Evolutionary conservation across 2,888 invertebrate species (phyloP).

Genomic region (Digitonthophagus gazella): DNA sequence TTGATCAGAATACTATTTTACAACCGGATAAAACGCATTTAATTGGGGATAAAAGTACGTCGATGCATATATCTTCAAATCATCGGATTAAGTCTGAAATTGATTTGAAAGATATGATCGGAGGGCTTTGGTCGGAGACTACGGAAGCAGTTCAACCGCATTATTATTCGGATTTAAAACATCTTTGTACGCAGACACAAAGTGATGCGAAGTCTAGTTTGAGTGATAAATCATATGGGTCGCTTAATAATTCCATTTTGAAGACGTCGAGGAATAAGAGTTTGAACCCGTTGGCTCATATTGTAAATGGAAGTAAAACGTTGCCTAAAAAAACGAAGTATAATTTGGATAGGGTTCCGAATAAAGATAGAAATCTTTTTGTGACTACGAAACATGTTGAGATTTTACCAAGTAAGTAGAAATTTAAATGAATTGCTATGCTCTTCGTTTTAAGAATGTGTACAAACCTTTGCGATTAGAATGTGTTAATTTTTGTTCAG

Average conservation of each 20-base stretch:
- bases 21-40: slow-evolving; percentile 46
- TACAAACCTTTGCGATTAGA: too few species aligned
- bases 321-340: slow-evolving; percentile 38
- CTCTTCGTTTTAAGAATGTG: too few species aligned
- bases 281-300: slow-evolving; percentile 59
- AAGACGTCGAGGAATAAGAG: slow-evolving; percentile 55
- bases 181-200: slow-evolving; percentile 38
- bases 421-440: too few species aligned
- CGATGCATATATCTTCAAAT: slow-evolving; percentile 19
- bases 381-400: slow-evolving; percentile 27
- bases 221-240: slow-evolving; percentile 23
- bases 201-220: slow-evolving; percentile 29
- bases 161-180: slow-evolving; percentile 38
- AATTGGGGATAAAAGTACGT: slow-evolving; percentile 37
- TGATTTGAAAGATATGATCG: slow-evolving; percentile 48
- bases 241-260: slow-evolving; percentile 28
- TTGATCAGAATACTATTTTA: slow-evolving; percentile 49
- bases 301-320: slow-evolving; percentile 52
- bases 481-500: too few species aligned
- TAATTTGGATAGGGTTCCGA: slow-evolving; percentile 26
- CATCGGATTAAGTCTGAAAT: slow-evolving; percentile 44
- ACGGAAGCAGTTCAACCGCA: slow-evolving; percentile 39
- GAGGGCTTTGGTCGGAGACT: slow-evolving; percentile 42
- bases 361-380: slow-evolving; percentile 21
- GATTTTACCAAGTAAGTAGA: slow-evolving; percentile 30